phyloP scores from a whole-genome alignment of 2,888 invertebrate species.

The Xestia c-nigrum region DNA sequence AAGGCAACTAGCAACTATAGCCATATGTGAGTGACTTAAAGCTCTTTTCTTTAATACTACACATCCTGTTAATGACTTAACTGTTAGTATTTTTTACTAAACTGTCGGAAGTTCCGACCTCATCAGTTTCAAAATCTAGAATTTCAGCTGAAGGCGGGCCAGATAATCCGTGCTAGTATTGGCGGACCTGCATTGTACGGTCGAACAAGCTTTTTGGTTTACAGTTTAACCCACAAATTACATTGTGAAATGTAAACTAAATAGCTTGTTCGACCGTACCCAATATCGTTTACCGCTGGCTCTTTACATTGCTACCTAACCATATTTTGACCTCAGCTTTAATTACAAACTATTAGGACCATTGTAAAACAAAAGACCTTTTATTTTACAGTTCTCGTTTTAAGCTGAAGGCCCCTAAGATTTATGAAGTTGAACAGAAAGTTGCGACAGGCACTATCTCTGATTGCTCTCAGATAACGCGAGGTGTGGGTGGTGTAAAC shows the following conservation, averaged over 20 bases:
- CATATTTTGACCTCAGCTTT: not conserved
- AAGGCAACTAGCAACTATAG: not conserved
- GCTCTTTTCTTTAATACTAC: not conserved
- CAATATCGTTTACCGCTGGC: not conserved
- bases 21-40: constrained; percentile 18
- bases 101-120: not conserved
- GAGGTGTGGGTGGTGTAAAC: constrained; percentile 62
- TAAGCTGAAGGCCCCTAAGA: constrained; percentile 34
- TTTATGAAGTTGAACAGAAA: constrained; percentile 49
- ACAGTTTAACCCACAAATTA: too few relatives aligned
- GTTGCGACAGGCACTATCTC: constrained; percentile 56
- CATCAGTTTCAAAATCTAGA: not conserved
- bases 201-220: too few relatives aligned
- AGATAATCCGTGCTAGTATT: not conserved
- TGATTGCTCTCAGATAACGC: constrained; percentile 61
- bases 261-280: too few relatives aligned
- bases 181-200: not conserved
- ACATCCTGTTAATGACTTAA: not conserved
- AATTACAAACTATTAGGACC: constrained; percentile 13
- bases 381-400: constrained; percentile 23
- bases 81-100: constrained; percentile 1
- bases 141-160: not conserved
- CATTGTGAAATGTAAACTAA: too few relatives aligned
- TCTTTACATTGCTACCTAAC: not conserved
- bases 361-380: constrained; percentile 26